Evolutionary conservation across 2,888 invertebrate genomes (phyloP), one percentile per base, ranked within the genome.

Genomic region (Calephelis perditalis): DNA sequence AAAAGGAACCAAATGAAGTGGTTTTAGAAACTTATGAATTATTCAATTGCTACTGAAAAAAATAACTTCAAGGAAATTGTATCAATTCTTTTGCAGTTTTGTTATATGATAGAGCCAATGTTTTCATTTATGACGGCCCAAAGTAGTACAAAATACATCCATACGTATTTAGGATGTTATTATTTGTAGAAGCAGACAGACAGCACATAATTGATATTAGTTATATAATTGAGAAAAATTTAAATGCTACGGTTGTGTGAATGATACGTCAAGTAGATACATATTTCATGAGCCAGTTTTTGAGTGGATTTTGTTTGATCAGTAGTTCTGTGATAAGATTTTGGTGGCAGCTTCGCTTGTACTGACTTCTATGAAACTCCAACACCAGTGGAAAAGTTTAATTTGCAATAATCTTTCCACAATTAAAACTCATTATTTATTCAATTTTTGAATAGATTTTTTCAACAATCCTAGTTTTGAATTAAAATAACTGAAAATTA

Each of bases 211-310:
- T 47, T 54, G 55, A 63, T 56, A 11, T 63, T 66, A 65, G 63
- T 66, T 67, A 63, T 65, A 58, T 62, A 60, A 65, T 65, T 66
- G 62, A 62, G 56, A 65, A 63, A 49, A 63, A 62, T 59, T 65
- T 64, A 66, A 66, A 61, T 56, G 52, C 61, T 54, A 62, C 54
- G 59, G 63, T 63, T 60, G 63, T 63, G 63, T 58, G 58, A 60
- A 58, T 47, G 60, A 40, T 60, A 60, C 35, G 60, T 54, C 52
- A 35, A 54, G 35, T 54, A 54, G 52, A 54, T 54, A 54, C 36
- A 54, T 54, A 60, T 60, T 60, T 56, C 45, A 47, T 60, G 60
- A 60, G 60, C 56, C 47, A 40, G 40, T 56, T 10, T 44, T 60
- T 46, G 60, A 56, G 60, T 60, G 60, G 56, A 56, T 47, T 60